Evolutionary conservation across 2,888 invertebrate genomes (phyloP), one percentile per base, ranked within the genome.

Genomic region (Schizotus pectinicornis): DNA sequence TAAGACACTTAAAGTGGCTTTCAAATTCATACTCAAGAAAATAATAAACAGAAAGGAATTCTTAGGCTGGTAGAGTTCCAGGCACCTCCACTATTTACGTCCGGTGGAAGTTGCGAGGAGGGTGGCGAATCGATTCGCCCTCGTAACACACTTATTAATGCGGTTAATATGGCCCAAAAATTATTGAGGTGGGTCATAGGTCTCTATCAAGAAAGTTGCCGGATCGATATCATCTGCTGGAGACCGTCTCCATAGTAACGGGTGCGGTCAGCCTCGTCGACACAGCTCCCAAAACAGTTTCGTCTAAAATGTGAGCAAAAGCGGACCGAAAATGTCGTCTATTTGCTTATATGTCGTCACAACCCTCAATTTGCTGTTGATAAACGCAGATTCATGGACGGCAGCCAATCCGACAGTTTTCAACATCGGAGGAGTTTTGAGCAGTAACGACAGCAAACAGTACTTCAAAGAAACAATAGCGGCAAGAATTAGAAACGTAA

Each of bases 371-470:
- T 32, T 34, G 6, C 1, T 52, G 6, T n/a, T 31, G 7, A 39
- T 60, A 7, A 39, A 49, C 3, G 63, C 64, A 3, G 75, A 75
- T 42, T 60, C 67, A 22, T 72, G 75, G 73, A 65, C 65, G 34
- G 65, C 68, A 7, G 56, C 67, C 7, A 78, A 77, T 69, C 78
- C 78, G 0, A 77, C 74, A 5, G 76, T 86, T 67, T 95, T 91
- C 79, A 94, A 93, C 74, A 94, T 96, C 59, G 95, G 95, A 12
- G 95, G 95, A n/a, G 95, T 96, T 1, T 85, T 96, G 13, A 93
- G 93, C 59, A 91, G 89, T 78, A 89, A 89, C 67, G 88, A 90
- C 41, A 93, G 93, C 64, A 88, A 91, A 73, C 82, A 82, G 7
- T 88, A 91, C 80, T 95, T 95, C 78, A 88, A 88, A 72, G 87